Evolutionary conservation across 2,113 vertebrate genomes (phyloP), one percentile per base, ranked within the genome.

Genomic region (Peromyscus maniculatus): DNA sequence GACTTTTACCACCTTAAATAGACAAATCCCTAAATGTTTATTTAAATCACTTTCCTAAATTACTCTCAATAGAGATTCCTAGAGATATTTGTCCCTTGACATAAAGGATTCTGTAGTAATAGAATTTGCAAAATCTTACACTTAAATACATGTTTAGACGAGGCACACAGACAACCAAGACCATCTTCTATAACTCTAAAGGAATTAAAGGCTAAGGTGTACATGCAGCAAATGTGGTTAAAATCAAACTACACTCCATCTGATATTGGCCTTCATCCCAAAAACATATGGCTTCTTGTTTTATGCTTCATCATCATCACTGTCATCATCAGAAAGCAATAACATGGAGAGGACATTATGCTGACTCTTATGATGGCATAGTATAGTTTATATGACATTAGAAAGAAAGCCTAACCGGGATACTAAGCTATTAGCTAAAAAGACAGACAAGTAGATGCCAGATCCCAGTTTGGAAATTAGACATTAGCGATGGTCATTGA

Each of bases 81-180:
- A 90, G 62, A 95, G 49, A 96, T 39, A 12, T 91, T 89, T 79
- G 77, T 78, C 39, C 3, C 62, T 92, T 69, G 3, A 74, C 49
- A 82, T 33, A 26, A 7, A 91, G 43, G 36, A 91, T 86, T 89
- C 91, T 87, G 87, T 62, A 92, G 39, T 31, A 83, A 36, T 19
- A 97, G 43, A 31, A 95, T 93, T 87, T 66, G 67, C 88, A 74
- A 96, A 80, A 95, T 26, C 64, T 62, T 89, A 92, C 55, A 95
- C 96, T 91, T 92, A 96, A 95, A 80, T 86, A 36, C 33, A 64
- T 39, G 64, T 72, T 55, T 77, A 62, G 9, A 39, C 39, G 36
- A 26, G 59, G 17, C 57, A 0, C 33, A 57, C 49, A 88, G 91
- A 92, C 43, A 75, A 57, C 12, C 24, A 87, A 22, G 12, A 26